Conservation (phyloP, 2,888 invertebrate species). For the Amblyteles armatorius region DNA sequence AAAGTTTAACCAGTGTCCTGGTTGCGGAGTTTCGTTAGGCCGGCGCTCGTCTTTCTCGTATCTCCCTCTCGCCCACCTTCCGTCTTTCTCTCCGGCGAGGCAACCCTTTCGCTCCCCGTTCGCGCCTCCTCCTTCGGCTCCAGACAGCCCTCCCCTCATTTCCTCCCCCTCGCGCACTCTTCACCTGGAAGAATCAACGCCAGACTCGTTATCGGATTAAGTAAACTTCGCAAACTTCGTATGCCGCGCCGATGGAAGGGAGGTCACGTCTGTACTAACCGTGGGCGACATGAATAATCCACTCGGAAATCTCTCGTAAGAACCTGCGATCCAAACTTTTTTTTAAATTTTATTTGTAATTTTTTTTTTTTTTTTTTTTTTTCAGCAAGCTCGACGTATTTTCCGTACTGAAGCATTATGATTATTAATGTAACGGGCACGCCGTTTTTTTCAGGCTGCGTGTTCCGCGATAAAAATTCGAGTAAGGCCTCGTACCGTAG, state of each 20-base stretch:
- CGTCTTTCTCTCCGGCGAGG: background rate
- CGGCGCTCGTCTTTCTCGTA: slow-evolving; percentile 24
- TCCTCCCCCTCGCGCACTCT: slow-evolving; percentile 1
- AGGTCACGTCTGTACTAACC: slow-evolving; percentile 40
- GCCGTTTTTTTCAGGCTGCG: background rate
- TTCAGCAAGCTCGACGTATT: background rate
- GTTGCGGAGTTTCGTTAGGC: slow-evolving; percentile 58
- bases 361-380: slow-evolving; percentile 26
- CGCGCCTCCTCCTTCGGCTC: background rate
- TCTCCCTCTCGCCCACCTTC: background rate
- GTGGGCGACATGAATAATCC: slow-evolving; percentile 54
- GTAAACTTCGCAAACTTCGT: slow-evolving; percentile 77
- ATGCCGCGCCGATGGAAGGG: slow-evolving; percentile 12
- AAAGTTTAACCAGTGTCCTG: slow-evolving; percentile 68
- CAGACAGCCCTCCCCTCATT: background rate
- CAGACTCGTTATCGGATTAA: slow-evolving; percentile 77
- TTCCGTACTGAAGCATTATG: background rate
- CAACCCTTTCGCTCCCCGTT: background rate
- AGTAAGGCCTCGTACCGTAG: background rate
- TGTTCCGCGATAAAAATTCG: background rate
- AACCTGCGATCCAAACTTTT: slow-evolving; percentile 7
- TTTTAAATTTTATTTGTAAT: background rate
- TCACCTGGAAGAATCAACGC: slow-evolving; percentile 62
- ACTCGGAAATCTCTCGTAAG: slow-evolving; percentile 8
- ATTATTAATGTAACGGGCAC: background rate